phyloP scores from a whole-genome alignment of 2,797 vertebrate species.

The Pangasius macronema region DNA sequence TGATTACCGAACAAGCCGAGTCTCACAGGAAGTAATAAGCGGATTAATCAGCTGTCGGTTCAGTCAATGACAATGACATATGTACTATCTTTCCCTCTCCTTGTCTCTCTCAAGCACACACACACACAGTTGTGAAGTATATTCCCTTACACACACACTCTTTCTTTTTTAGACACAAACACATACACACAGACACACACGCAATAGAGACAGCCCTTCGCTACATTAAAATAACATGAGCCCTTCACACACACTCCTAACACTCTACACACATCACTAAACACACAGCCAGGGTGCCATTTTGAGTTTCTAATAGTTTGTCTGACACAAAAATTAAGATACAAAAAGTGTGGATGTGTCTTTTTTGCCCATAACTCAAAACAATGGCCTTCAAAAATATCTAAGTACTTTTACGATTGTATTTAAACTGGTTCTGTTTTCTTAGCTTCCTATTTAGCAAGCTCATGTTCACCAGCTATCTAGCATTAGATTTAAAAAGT shows the following conservation, averaged over 20 bases:
- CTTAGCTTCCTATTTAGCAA: background rate
- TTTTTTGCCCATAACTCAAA: background rate
- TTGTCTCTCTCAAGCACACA: constrained; percentile 24
- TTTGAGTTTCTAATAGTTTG: background rate
- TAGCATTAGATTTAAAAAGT: background rate
- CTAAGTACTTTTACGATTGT: background rate
- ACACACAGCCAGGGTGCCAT: background rate
- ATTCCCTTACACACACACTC: background rate
- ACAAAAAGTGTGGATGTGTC: background rate
- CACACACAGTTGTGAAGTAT: background rate
- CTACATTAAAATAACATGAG: background rate
- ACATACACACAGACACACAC: background rate
- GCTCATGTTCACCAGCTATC: background rate
- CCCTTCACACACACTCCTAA: background rate
- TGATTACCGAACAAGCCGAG: constrained; percentile 64
- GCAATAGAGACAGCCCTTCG: background rate
- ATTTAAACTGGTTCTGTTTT: background rate
- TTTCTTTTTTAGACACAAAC: background rate
- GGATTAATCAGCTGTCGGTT: constrained; percentile 81
- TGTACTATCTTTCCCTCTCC: constrained; percentile 6
- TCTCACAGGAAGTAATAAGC: constrained; percentile 81
- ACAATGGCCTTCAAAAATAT: background rate
- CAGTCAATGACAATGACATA: constrained; percentile 68
- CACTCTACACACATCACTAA: background rate
- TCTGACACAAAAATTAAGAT: background rate